Evolutionary conservation across 1,140 invertebrate species (phyloP).

Genomic region (Oryzaephilus surinamensis): DNA sequence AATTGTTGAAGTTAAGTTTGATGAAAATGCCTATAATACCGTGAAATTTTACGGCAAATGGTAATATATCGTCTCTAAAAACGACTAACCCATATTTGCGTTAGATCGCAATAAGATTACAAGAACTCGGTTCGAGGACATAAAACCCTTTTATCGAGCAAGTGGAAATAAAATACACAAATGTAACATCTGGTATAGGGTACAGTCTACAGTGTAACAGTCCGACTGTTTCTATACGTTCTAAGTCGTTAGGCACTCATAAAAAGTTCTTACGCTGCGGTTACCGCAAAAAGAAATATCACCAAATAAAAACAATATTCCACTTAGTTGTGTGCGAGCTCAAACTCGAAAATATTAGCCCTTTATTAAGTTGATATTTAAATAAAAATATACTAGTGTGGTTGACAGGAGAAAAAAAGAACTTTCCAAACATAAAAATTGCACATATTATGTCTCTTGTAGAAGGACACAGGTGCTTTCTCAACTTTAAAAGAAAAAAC

Average conservation of each 20-base stretch:
- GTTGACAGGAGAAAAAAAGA: no score
- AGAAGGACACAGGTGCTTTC: no score
- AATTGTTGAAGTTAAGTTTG: conserved; percentile 10
- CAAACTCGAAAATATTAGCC: no score
- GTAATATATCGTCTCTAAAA: conserved; percentile 12
- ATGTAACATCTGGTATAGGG: conserved; percentile 12
- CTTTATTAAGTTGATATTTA: no score
- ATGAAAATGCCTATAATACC: conserved; percentile 7
- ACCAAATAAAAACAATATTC: no score
- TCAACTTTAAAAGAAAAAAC: no score
- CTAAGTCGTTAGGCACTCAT: conserved; percentile 9
- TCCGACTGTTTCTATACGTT: conserved; percentile 4
- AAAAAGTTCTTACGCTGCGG: no score
- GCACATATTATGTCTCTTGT: no score
- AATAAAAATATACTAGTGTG: no score
- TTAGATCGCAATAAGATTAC: conserved; percentile 12
- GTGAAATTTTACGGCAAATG: conserved; percentile 11
- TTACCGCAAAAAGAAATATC: no score
- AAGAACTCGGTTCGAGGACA: conserved; percentile 13
- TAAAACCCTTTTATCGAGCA: conserved; percentile 13
- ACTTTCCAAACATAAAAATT: no score
- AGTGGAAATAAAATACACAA: conserved; percentile 11
- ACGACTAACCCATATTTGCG: conserved; percentile 11
- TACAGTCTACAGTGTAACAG: conserved; percentile 1
- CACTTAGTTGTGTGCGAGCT: no score